Evolutionary conservation across 2,888 invertebrate species (phyloP).

Genomic region (Pammene aurita): DNA sequence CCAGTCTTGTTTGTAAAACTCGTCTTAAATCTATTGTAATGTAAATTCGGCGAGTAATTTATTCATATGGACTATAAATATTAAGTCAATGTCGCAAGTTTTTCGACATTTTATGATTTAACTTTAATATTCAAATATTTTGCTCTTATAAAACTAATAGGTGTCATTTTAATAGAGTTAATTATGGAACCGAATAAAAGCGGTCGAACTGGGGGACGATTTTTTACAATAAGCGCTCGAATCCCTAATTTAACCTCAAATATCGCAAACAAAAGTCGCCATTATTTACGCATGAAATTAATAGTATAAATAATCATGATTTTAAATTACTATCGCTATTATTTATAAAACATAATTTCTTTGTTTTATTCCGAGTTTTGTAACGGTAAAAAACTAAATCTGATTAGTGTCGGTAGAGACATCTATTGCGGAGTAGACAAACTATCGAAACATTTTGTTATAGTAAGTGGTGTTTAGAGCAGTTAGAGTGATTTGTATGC

Average conservation of each 20-base stretch:
- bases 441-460: slow-evolving; percentile 7
- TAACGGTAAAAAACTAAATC: too few relatives aligned
- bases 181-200: slow-evolving; percentile 21
- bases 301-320: too few relatives aligned
- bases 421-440: slow-evolving; percentile 63
- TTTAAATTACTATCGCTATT: too few relatives aligned
- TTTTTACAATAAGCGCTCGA: too few relatives aligned
- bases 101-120: slow-evolving; percentile 31
- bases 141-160: slow-evolving; percentile 31
- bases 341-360: too few relatives aligned
- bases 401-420: slow-evolving; percentile 52
- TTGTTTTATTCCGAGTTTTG: too few relatives aligned
- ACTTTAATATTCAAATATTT: slow-evolving; percentile 33
- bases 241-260: not conserved
- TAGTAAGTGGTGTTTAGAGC: not conserved
- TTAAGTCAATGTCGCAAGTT: slow-evolving; percentile 27
- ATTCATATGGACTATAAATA: slow-evolving; percentile 35
- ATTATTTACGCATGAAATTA: too few relatives aligned
- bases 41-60: slow-evolving; percentile 33
- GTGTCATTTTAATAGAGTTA: slow-evolving; percentile 35
- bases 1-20: slow-evolving; percentile 33
- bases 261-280: too few relatives aligned
- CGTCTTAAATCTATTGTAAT: slow-evolving; percentile 37
- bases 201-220: slow-evolving; percentile 2
- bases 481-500: not conserved